Conservation (phyloP, 2,888 invertebrate genomes). For the Hoplodrina blanda region DNA sequence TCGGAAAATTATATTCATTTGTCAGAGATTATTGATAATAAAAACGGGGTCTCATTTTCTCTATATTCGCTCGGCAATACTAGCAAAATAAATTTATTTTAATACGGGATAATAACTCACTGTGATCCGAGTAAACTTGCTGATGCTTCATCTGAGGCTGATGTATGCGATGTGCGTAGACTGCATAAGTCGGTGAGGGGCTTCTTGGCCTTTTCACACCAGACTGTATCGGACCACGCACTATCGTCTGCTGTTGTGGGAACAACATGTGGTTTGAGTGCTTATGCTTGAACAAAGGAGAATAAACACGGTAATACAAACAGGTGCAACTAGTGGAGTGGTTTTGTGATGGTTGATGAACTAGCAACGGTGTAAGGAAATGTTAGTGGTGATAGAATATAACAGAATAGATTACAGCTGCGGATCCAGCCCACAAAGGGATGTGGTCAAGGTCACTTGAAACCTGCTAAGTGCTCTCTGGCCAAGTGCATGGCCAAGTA, state of each 20-base stretch:
- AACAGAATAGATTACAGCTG: not conserved
- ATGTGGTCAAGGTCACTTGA: too few species aligned
- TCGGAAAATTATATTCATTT: not conserved
- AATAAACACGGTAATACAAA: slow-evolving; percentile 64
- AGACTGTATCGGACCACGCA: slow-evolving; percentile 83
- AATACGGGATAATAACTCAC: slow-evolving; percentile 75
- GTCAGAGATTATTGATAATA: too few species aligned
- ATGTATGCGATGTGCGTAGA: slow-evolving; percentile 84
- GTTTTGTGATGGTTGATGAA: slow-evolving; percentile 21
- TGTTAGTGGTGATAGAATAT: slow-evolving; percentile 5
- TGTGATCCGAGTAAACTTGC: slow-evolving; percentile 91
- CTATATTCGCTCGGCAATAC: slow-evolving; percentile 18
- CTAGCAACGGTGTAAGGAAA: slow-evolving; percentile 12
- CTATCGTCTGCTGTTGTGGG: slow-evolving; percentile 81
- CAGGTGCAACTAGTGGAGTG: slow-evolving; percentile 55
- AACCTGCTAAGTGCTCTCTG: too few species aligned
- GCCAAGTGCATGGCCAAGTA: too few species aligned
- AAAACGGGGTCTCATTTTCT: too few species aligned
- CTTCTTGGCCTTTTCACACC: slow-evolving; percentile 90
- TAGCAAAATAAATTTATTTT: not conserved
- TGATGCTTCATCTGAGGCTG: slow-evolving; percentile 87
- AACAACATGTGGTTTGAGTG: slow-evolving; percentile 80
- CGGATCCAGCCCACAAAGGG: too few species aligned
- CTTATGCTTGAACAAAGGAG: slow-evolving; percentile 70
- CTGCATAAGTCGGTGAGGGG: slow-evolving; percentile 90